Base-by-base conservation (phyloP, 1,140 invertebrate genomes). In the Lucilia sericata region DNA sequence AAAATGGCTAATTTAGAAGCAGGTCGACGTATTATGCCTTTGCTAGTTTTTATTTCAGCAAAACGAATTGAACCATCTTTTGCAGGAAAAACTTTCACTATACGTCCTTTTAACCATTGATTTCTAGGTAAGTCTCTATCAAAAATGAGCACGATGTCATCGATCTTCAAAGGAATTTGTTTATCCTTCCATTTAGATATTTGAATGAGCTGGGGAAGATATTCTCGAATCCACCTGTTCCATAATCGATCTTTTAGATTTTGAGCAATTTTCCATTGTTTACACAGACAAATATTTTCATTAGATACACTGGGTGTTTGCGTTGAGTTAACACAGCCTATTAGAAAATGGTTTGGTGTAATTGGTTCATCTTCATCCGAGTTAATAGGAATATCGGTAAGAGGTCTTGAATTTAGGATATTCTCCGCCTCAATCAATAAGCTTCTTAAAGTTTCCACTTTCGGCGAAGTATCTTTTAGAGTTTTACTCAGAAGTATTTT, bases 331-430 rank as follows among this genome's bases (percentile, higher is more conserved):
- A 83, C 17, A 70, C 84, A 76, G 0, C 85, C 10, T n/a, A 86
- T 76, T 13, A 86, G 65, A 70, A 90, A 89, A 34, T 91, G 87
- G n/a, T 88, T 89, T 0, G 90, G 89, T 0, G 89, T 90, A 0
- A 91, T 75, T 0, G 87, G 84, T 42, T 87, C 88, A 0, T 82
- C 74, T 25, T 89, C 87, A 3, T 88, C 85, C 0, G 80, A 65
- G 34, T 83, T 84, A 0, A 87, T 76, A 4, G 87, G 88, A 0
- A 91, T 87, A 12, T 89, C 86, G 0, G 87, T 90, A 5, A 91
- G 86, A 0, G 88, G 89, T 14, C 88, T 86, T 30, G 84, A 87
- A 82, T 91, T 90, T 0, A 91, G 85, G 2, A 84, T 84, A 13
- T 84, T 84, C 83, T 88, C 88, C 0, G 85, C 88, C 75, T 91